Percentiles rank a stretch among this genome's conserved stretches.
These are phyloP conservation scores for Sardinella longiceps DNA, from an alignment of 2,797 vertebrate genomes.

Conservation along the genomic window DNA sequence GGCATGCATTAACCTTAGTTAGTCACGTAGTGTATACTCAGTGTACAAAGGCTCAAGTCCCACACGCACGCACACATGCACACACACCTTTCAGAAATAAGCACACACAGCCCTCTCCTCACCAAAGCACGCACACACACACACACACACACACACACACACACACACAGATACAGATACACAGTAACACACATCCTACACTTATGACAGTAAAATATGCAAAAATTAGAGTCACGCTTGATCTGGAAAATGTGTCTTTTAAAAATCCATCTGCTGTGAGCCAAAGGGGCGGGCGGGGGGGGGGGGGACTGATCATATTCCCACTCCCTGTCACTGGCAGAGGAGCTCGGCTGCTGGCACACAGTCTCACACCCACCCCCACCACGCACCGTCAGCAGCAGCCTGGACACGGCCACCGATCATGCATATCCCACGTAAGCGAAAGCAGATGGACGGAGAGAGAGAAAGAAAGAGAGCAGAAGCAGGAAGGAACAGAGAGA, in stretches of 20 bases:
- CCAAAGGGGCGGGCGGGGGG: background rate
- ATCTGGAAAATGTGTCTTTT: slow-evolving; percentile 4
- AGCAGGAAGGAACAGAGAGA: background rate
- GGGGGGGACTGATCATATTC: background rate
- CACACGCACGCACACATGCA: background rate
- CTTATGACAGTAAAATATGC: background rate
- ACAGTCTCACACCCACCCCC: background rate
- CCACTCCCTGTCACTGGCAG: background rate
- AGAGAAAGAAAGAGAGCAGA: background rate
- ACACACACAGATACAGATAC: background rate
- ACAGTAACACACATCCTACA: background rate
- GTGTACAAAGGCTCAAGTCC: too few species aligned
- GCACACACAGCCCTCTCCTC: background rate
- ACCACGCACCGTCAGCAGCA: background rate
- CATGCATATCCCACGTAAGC: slow-evolving; percentile 5
- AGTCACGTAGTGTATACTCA: background rate
- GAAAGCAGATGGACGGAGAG: background rate
- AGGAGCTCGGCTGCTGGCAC: background rate
- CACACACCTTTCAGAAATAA: too few species aligned
- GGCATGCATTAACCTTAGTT: background rate
- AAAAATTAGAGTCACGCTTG: background rate
- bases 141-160: background rate
- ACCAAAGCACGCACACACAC: background rate
- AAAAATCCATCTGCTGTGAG: background rate
- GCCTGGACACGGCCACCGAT: background rate